Percentiles rank a stretch among this genome's conserved stretches.
phyloP scores from a whole-genome alignment of 2,888 invertebrate genomes.

The Camptogramma bilineatum region DNA sequence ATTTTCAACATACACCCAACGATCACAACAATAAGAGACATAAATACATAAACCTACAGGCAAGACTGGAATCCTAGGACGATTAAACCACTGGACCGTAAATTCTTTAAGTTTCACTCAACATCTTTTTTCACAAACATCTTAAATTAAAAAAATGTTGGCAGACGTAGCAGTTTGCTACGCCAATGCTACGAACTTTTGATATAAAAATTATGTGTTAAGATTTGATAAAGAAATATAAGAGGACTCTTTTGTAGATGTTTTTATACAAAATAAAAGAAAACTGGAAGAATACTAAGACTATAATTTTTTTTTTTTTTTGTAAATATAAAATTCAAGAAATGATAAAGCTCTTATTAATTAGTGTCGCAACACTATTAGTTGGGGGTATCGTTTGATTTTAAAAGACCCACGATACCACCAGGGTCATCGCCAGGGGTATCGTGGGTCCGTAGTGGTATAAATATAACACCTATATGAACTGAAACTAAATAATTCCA shows the following conservation, averaged over 20 bases:
- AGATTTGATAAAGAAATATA: not conserved
- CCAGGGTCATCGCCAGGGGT: too few species aligned
- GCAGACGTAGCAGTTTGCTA: not conserved
- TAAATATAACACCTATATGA: not conserved
- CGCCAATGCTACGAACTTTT: not conserved
- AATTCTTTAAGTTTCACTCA: not conserved
- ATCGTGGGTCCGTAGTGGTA: too few species aligned
- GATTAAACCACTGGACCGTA: slow-evolving; percentile 18
- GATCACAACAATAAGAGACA: slow-evolving; percentile 70
- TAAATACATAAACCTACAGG: slow-evolving; percentile 78
- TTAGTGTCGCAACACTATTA: too few species aligned
- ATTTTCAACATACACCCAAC: slow-evolving; percentile 59
- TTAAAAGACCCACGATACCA: too few species aligned
- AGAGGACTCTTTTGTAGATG: too few species aligned
- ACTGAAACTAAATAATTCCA: not conserved
- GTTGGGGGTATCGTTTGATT: too few species aligned
- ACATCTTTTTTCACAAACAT: not conserved
- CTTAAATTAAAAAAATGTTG: not conserved
- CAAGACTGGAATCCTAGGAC: slow-evolving; percentile 54
- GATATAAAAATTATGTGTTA: not conserved
- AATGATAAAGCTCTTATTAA: too few species aligned
- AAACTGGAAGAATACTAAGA: too few species aligned
- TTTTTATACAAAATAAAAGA: too few species aligned
- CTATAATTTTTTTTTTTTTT: too few species aligned
- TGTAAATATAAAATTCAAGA: too few species aligned